Conservation (phyloP, 2,113 vertebrate species). For the Chaenogobius annularis region DNA sequence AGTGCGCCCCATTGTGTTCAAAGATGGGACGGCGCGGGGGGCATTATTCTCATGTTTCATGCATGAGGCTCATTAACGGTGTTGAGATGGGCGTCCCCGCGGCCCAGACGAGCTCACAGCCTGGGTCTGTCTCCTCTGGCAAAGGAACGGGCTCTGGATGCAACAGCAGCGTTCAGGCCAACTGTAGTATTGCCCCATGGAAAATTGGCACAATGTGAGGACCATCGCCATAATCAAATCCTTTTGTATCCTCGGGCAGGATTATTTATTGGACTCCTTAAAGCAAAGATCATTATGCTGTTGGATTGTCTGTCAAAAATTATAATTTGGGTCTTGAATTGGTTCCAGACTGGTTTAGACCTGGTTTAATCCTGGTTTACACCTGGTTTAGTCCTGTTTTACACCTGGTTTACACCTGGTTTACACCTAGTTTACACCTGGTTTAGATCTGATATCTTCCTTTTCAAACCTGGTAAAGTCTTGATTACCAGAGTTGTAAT, state of each 20-base stretch:
- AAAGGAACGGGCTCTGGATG: constrained; percentile 39
- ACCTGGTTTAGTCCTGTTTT: no score
- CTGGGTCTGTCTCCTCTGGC: constrained; percentile 58
- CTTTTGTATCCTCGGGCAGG: neutral
- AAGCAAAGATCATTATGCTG: neutral
- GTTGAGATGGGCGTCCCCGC: constrained; percentile 54
- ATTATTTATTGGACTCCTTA: neutral
- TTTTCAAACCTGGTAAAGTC: no score
- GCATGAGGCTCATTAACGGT: constrained; percentile 71
- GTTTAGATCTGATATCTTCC: no score
- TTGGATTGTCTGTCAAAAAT: neutral
- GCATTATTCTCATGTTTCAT: constrained; percentile 70
- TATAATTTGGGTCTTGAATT: neutral
- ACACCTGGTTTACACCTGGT: no score
- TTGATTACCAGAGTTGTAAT: neutral
- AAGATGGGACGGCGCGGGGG: constrained; percentile 42
- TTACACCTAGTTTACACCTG: no score
- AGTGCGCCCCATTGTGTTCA: constrained; percentile 58
- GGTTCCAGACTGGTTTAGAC: neutral
- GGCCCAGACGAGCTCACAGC: constrained; percentile 47
- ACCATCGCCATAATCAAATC: neutral
- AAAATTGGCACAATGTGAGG: constrained; percentile 41
- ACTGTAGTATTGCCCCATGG: constrained; percentile 45
- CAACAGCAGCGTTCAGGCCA: constrained; percentile 51
- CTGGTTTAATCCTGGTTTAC: no score